phyloP scores from a whole-genome alignment of 2,113 vertebrate genomes.

The Numida meleagris region DNA sequence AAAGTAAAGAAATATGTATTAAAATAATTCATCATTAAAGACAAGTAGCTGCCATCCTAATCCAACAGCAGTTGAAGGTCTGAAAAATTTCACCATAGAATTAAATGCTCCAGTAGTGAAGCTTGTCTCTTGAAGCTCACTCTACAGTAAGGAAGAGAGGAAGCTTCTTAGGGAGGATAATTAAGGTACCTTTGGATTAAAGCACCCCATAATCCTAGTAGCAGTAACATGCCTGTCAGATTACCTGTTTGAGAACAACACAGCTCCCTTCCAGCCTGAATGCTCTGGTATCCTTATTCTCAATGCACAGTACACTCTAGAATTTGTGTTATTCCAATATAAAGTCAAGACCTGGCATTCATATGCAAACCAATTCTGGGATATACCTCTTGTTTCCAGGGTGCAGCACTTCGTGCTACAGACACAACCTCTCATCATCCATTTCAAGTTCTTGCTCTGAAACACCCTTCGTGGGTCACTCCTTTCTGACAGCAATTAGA shows the following conservation, averaged over 20 bases:
- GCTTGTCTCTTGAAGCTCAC: not conserved
- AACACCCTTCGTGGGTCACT: not conserved
- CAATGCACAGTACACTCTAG: not conserved
- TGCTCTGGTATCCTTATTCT: not conserved
- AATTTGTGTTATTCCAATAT: not conserved
- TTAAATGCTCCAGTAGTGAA: not conserved
- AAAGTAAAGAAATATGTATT: not conserved
- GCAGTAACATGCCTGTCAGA: fast-evolving
- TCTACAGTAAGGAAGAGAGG: not conserved
- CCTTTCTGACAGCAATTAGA: not conserved
- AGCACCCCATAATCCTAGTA: fast-evolving
- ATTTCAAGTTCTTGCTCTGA: not conserved
- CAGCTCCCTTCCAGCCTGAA: not conserved
- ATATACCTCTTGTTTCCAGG: not conserved
- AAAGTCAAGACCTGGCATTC: not conserved
- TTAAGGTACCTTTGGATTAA: not conserved
- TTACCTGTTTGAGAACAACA: not conserved
- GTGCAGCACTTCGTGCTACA: fast-evolving
- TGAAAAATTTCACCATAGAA: not conserved
- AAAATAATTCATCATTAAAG: not conserved
- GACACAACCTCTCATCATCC: not conserved
- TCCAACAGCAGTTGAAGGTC: not conserved
- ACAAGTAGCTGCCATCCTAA: not conserved
- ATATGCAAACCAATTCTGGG: not conserved
- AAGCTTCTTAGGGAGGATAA: fast-evolving